Evolutionary conservation across 2,113 vertebrate genomes (phyloP), one percentile per base, ranked within the genome.

Genomic region (Epinephelus lanceolatus): DNA sequence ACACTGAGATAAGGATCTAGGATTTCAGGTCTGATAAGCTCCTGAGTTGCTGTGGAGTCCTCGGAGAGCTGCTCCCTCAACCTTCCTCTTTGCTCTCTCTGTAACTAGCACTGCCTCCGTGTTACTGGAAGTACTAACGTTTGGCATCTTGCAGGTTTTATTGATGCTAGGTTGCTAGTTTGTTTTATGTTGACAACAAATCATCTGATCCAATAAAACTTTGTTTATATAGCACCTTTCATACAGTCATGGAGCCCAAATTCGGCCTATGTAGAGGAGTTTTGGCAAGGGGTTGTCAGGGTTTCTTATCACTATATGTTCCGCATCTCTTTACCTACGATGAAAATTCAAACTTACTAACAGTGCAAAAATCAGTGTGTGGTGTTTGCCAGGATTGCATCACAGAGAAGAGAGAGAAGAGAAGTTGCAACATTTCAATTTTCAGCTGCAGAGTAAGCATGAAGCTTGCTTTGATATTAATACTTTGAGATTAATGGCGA

Each of bases 41-140:
- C 70, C 30, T 53, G 45, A 56, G 40, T 47, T 66, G 37, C 65
- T 75, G 12, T 66, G 33, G 17, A 67, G 25, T 62, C 83, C 77
- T 6, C 8, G 2, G 5, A 3, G 47, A 74, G 52, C 57, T 37
- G 33, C 6, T 6, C 5, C 33, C 33, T 37, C 33, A 37, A 37
- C 33, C 6, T n/a, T 3, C 7, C 49, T 62, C 21, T 80, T 53
- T 71, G 59, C 76, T 23, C 65, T 59, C 27, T 30, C 30, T 30
- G 4, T 2, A 63, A 2, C 55, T 49, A n/a, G 53, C 3, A 14
- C 25, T 33, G 40, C 6, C 25, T 49, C 19, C 3, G 2, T 40
- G 19, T 57, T 37, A 72, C 27, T 47, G 23, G 57, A 13, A 6
- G 25, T 2, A 21, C 47, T 25, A 23, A 53, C 7, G 5, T 40